Evolutionary conservation across 2,797 vertebrate genomes (phyloP).

Genomic region (Anguilla megastoma): DNA sequence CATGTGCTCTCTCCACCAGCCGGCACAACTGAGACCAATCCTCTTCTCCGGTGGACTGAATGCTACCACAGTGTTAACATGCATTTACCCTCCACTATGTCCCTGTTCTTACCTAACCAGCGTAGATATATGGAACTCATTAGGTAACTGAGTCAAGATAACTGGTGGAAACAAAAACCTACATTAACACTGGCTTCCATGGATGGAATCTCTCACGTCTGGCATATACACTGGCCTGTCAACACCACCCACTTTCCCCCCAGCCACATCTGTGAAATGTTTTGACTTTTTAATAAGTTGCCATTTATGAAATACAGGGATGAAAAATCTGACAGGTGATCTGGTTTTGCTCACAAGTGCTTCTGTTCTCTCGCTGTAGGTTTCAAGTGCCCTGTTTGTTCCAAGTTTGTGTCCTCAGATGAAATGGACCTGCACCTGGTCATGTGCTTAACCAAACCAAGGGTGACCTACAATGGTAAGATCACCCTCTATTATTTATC

Average conservation of each 20-base stretch:
- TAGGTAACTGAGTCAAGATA: too few relatives aligned
- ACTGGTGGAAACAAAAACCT: too few relatives aligned
- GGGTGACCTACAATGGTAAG: constrained; percentile 96
- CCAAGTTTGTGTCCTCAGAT: constrained; percentile 92
- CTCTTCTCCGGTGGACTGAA: too few relatives aligned
- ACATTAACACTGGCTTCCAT: not conserved
- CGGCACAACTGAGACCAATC: too few relatives aligned
- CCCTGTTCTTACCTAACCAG: too few relatives aligned
- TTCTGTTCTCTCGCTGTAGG: constrained; percentile 66
- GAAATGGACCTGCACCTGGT: constrained; percentile 98
- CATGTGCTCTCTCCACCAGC: too few relatives aligned
- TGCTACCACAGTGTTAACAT: too few relatives aligned
- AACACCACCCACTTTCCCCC: not conserved
- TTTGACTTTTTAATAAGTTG: not conserved
- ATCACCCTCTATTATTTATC: not conserved
- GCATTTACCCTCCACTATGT: too few relatives aligned
- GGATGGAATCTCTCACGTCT: not conserved
- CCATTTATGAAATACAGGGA: not conserved
- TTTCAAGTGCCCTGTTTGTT: constrained; percentile 96
- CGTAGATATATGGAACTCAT: too few relatives aligned
- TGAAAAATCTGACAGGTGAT: not conserved
- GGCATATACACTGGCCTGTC: too few relatives aligned
- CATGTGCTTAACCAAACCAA: constrained; percentile 94
- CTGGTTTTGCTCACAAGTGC: not conserved
- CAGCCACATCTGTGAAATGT: not conserved